phyloP scores from a whole-genome alignment of 2,888 invertebrate species.

The Cephus spinipes region DNA sequence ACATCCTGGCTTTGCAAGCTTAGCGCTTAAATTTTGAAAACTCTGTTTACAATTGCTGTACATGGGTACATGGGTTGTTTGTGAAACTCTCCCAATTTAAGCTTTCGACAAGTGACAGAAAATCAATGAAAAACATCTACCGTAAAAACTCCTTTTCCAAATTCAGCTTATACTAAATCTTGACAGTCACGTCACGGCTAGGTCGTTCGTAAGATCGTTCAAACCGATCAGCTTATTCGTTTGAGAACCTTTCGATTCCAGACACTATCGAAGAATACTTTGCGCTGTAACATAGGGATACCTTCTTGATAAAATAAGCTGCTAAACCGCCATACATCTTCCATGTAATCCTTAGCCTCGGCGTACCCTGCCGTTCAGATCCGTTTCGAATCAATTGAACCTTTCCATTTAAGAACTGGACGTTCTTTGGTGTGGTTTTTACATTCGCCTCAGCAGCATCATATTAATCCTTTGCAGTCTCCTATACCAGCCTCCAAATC shows the following conservation, averaged over 20 bases:
- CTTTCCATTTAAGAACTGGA: not conserved
- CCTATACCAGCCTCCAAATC: not conserved
- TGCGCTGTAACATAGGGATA: not conserved
- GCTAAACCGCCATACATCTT: slow-evolving; percentile 4
- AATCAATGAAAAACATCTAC: not conserved
- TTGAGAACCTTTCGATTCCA: not conserved
- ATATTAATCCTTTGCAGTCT: not conserved
- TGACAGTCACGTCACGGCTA: not conserved
- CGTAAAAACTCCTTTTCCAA: not conserved
- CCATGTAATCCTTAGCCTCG: not conserved
- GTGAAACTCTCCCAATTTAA: not conserved
- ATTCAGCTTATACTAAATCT: not conserved
- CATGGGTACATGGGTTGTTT: not conserved
- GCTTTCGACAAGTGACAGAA: not conserved
- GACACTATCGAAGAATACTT: not conserved
- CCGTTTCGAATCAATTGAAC: not conserved
- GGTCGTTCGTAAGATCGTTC: not conserved
- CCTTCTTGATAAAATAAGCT: not conserved
- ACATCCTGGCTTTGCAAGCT: not conserved
- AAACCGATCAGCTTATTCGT: not conserved
- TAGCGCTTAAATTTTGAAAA: not conserved
- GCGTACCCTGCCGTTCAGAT: not conserved
- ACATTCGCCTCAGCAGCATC: not conserved
- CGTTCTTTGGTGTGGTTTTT: not conserved
- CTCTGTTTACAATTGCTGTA: not conserved